Evolutionary conservation across 1,140 invertebrate species (phyloP).

Genomic region (Diprion similis): DNA sequence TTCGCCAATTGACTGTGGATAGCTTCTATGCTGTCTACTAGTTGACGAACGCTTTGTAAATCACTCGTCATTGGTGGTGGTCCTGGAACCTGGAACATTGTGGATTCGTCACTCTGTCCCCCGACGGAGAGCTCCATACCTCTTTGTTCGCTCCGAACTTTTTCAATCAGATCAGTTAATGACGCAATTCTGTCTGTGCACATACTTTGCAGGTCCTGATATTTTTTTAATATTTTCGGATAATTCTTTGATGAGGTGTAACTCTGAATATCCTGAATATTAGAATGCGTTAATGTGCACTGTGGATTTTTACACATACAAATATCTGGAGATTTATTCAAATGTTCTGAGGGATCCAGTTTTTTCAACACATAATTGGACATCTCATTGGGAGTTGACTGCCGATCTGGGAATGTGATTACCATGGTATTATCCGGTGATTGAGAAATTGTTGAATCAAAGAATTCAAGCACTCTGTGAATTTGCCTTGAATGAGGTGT

Average conservation of each 20-base stretch:
- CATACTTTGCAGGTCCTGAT: slow-evolving; percentile 48
- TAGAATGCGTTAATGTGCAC: slow-evolving; percentile 43
- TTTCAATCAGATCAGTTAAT: slow-evolving; percentile 46
- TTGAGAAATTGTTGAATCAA: neutral
- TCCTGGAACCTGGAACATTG: slow-evolving; percentile 39
- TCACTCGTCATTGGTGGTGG: slow-evolving; percentile 25
- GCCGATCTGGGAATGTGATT: slow-evolving; percentile 18
- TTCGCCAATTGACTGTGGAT: slow-evolving; percentile 45
- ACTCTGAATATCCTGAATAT: slow-evolving; percentile 31
- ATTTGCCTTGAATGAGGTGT: slow-evolving; percentile 35
- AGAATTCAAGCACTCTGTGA: slow-evolving; percentile 34
- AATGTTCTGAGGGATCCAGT: neutral
- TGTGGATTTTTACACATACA: slow-evolving; percentile 47
- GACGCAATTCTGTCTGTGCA: slow-evolving; percentile 54
- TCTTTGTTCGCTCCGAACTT: slow-evolving; percentile 47
- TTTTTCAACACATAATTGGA: slow-evolving; percentile 8
- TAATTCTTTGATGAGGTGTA: slow-evolving; percentile 36
- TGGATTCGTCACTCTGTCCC: slow-evolving; percentile 38
- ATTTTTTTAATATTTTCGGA: slow-evolving; percentile 45
- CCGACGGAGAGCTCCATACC: slow-evolving; percentile 37
- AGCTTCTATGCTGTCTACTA: slow-evolving; percentile 49
- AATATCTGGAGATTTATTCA: slow-evolving; percentile 15
- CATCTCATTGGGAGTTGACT: slow-evolving; percentile 26
- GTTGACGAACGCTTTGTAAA: slow-evolving; percentile 35
- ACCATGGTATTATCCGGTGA: neutral